phyloP scores from a whole-genome alignment of 2,888 invertebrate genomes.

The Drosophila pseudotalamancana region DNA sequence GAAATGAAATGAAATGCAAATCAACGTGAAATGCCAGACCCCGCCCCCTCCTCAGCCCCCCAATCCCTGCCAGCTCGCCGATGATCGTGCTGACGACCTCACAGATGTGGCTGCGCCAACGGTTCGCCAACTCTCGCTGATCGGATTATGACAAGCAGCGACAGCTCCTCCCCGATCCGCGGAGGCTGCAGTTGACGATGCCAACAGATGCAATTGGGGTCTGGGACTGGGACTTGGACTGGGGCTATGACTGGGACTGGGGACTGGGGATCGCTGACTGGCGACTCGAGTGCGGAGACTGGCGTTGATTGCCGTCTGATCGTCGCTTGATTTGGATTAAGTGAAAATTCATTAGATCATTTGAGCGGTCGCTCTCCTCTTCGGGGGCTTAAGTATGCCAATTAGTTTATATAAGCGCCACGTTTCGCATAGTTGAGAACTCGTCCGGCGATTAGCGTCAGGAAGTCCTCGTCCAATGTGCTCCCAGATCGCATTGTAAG shows the following conservation, averaged over 20 bases:
- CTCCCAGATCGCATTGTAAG: constrained; percentile 47
- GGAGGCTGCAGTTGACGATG: constrained; percentile 63
- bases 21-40: constrained; percentile 50
- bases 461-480: constrained; percentile 44
- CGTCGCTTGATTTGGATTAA: constrained; percentile 79
- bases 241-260: constrained; percentile 3
- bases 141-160: constrained; percentile 82
- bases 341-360: constrained; percentile 78
- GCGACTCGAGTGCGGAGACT: constrained; percentile 23
- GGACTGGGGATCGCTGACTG: constrained; percentile 15
- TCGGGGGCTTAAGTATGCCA: constrained; percentile 63
- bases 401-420: constrained; percentile 71
- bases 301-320: constrained; percentile 66
- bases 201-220: constrained; percentile 67
- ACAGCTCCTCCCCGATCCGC: constrained; percentile 18
- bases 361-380: constrained; percentile 50
- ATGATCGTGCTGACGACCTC: constrained; percentile 62
- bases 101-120: constrained; percentile 50
- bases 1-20: constrained; percentile 61
- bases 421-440: constrained; percentile 3
- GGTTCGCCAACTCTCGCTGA: constrained; percentile 49
- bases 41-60: background rate
- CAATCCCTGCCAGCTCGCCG: background rate
- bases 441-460: constrained; percentile 49
- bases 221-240: background rate